Conservation (phyloP, 92 coral and sea anemone species). For the Chrysogorgia sp. region DNA sequence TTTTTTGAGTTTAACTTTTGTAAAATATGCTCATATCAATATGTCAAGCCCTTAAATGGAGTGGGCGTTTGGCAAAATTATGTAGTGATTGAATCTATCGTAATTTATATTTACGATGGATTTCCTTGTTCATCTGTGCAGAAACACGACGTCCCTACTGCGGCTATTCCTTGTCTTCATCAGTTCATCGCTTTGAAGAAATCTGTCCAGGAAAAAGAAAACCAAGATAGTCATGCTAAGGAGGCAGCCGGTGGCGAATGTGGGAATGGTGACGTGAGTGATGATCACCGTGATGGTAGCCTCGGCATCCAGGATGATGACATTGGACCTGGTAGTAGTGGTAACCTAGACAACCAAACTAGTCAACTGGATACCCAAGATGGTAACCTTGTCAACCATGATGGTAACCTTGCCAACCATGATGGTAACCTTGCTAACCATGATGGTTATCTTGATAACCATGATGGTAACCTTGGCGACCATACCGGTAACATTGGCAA, state of each 20-base stretch:
- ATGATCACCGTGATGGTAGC: slow-evolving; percentile 6
- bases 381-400: background rate
- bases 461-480: slow-evolving; percentile 7
- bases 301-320: background rate
- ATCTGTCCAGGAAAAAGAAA: background rate
- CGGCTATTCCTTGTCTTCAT: slow-evolving; percentile 94
- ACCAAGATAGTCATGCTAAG: slow-evolving; percentile 5
- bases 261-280: background rate
- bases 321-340: background rate
- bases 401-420: slow-evolving; percentile 1
- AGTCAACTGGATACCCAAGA: background rate
- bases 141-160: slow-evolving; percentile 97
- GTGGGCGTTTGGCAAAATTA: too few relatives aligned
- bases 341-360: background rate
- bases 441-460: background rate
- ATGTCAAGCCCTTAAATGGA: too few relatives aligned
- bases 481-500: background rate
- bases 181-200: slow-evolving; percentile 65
- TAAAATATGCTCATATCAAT: too few relatives aligned
- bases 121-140: slow-evolving; percentile 41
- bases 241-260: background rate
- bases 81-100: too few relatives aligned
- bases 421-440: slow-evolving; percentile 1
- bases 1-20: too few relatives aligned
- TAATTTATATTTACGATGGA: background rate